Base-by-base conservation (phyloP, 1,140 invertebrate species). In the Leptopilina boulardi region DNA sequence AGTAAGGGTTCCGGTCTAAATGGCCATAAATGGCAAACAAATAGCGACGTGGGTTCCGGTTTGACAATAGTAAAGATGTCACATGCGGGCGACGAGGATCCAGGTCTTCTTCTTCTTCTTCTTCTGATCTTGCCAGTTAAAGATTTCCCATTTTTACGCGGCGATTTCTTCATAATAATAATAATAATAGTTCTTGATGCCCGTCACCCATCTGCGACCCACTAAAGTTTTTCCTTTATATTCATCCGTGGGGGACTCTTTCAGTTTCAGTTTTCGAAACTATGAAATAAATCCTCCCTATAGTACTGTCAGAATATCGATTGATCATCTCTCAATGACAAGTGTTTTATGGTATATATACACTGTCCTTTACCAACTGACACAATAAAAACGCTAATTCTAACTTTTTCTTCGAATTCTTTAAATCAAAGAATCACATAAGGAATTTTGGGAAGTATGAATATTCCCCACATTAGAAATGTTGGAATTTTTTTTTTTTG, bases 51-150 rank as follows among this genome's bases (percentile, higher is more conserved):
- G 84, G 82, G 82, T 79, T 83, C 72, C 72, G 77, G 30, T 75
- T 80, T 56, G 77, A 79, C 72, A 82, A 77, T 80, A 82, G 86
- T 86, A 85, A 81, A 87, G 86, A 87, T 80, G 86, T 87, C 85
- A 87, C 84, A 71, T 38, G 5, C 70, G 34, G 74, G 41, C n/a
- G 77, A 73, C 77, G 80, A 71, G 71, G 79, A 80, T 79, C n/a
- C 77, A 75, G 38, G 26, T 42, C 38, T 44, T 15, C 72, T 80
- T 76, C 76, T 38, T 38, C 34, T 9, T 1, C 34, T 0, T 38
- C 34, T 38, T 80, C n/a, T n/a, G n/a, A n/a, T n/a, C n/a, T n/a
- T 80, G 75, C 73, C 18, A 30, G 44, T 76, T 73, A 79, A 79
- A 74, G 70, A 38, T 51, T 79, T 74, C 66, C 47, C 72, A 44